These are phyloP conservation scores for Leptoclinus maculatus DNA, from an alignment of 2,797 vertebrate species.

Conservation along the genomic window DNA sequence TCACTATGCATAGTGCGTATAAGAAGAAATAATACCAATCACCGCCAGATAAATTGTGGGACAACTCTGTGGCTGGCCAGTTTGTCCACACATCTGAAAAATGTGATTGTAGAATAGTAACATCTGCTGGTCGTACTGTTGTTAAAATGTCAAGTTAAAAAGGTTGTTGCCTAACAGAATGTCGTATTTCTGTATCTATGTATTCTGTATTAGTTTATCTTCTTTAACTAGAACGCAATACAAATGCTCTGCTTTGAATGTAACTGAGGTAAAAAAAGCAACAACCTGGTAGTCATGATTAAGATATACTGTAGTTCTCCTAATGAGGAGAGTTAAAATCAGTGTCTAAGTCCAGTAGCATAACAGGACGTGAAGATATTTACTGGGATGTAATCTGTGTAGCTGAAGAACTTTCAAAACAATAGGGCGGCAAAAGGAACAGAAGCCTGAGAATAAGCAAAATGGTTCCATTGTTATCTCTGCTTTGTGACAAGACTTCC, in stretches of 20 bases:
- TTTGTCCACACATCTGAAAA: not conserved
- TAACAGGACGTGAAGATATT: constrained; percentile 10
- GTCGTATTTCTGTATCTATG: not conserved
- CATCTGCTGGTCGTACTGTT: not conserved
- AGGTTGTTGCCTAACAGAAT: not conserved
- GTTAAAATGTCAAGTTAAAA: not conserved
- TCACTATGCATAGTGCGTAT: not conserved
- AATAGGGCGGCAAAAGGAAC: constrained; percentile 6
- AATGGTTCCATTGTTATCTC: not conserved
- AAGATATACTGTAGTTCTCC: not conserved
- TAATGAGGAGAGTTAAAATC: not conserved
- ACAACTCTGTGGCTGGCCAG: not conserved
- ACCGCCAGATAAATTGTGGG: not conserved
- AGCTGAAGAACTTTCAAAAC: not conserved
- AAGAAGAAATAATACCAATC: constrained; percentile 14
- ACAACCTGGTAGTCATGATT: not conserved
- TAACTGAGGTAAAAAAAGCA: not conserved
- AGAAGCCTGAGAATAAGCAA: constrained; percentile 13
- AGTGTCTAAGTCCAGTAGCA: constrained; percentile 3
- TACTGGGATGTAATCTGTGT: constrained; percentile 1
- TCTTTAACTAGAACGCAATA: not conserved
- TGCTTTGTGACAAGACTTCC: not conserved
- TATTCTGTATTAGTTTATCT: not conserved
- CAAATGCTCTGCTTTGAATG: constrained; percentile 10
- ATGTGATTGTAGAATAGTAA: not conserved